Base-by-base conservation (phyloP, 1,140 invertebrate genomes). In the Tetragnatha versicolor region DNA sequence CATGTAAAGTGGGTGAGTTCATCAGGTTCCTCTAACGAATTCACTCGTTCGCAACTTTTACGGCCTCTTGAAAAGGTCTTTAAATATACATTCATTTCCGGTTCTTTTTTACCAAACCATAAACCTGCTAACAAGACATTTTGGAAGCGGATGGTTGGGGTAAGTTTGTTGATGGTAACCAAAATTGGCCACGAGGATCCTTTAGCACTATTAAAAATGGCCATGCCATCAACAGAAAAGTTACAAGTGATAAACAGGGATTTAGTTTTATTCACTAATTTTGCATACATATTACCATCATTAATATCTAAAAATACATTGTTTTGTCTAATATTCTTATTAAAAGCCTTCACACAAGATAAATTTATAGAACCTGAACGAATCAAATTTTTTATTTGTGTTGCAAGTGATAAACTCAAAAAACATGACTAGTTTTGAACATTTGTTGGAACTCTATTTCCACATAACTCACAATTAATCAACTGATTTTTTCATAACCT, bases 111-210 rank as follows among this genome's bases (percentile, higher is more conserved):
- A 9, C 29, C 3, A 63, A 31, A 63, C 60, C 60, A 63, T 33
- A 63, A 39, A 25, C 60, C 60, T 9, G 35, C 60, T 17, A 63
- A 22, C 7, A 63, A 9, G 7, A 63, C 60, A 63, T 63, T 63
- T 17, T 63, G 27, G 25, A 63, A 63, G 7, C 60, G 10, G 12
- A 35, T 39, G 27, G 10, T 35, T 29, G 60, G 29, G 17, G 25
- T 9, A 10, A 63, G 12, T 39, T 29, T 31, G 33, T 63, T 63
- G 10, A 63, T 35, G 9, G 25, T 63, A n/a, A 39, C 25, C 29
- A 63, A 33, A 31, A 63, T 2, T 10, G 60, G 60, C 60, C 60
- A 29, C 25, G 33, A 35, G 22, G 29, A 35, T 10, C 35, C 2
- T 63, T 63, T 63, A n/a, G 29, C 35, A 63, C 17, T 35, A 9